Evolutionary conservation across 92 coral and sea anemone genomes (phyloP).

Genomic region (Pocillopora grandis): DNA sequence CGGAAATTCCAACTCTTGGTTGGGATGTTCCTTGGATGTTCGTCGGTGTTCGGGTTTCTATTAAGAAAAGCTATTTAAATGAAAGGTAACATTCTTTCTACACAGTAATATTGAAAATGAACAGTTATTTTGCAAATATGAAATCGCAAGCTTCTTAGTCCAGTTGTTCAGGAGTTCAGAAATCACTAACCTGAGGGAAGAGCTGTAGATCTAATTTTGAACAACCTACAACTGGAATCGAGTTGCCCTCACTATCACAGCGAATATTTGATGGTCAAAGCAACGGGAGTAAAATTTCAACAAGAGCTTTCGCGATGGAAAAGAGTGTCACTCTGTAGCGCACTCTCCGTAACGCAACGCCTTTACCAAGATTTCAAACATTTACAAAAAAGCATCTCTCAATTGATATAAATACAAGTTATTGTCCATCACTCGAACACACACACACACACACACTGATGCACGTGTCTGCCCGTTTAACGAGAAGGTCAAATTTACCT

Average conservation of each 20-base stretch:
- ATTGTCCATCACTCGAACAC: neutral
- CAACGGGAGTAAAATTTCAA: neutral
- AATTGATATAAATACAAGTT: neutral
- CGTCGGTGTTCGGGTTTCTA: neutral
- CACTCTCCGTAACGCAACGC: neutral
- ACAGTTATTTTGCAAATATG: conserved; percentile 14
- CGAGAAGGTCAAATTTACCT: neutral
- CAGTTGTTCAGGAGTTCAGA: neutral
- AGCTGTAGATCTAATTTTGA: too few species aligned
- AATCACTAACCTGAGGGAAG: neutral
- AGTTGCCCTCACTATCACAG: too few species aligned
- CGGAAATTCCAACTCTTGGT: conserved; percentile 1
- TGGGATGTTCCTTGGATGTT: neutral
- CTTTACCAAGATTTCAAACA: neutral
- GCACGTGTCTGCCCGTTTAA: neutral
- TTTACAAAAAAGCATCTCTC: neutral
- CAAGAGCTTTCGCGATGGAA: neutral
- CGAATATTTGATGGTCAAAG: too few species aligned
- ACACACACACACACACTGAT: neutral
- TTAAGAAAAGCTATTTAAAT: neutral
- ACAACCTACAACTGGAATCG: too few species aligned
- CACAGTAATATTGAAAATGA: neutral
- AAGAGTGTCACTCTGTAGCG: neutral
- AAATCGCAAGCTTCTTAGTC: too few species aligned
- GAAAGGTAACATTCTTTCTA: neutral